Evolutionary conservation across 53 echinoderm and acorn worm species (phyloP), one percentile per base, ranked within the genome.

Genomic region (Patiria pectinifera): DNA sequence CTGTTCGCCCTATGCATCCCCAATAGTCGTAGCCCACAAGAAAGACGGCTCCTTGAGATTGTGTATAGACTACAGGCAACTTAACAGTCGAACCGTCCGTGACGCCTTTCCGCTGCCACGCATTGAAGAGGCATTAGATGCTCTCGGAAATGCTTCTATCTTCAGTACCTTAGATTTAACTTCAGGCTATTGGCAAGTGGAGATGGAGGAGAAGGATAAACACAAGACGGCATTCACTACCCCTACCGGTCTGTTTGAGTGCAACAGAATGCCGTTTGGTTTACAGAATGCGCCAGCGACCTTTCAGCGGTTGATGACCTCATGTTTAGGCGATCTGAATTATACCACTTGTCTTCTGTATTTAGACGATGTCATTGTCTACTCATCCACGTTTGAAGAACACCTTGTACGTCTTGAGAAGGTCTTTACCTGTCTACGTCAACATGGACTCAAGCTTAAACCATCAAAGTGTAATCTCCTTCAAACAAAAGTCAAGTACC

Each of bases 391-490:
- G 15, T 94, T 94, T 89, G 85, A 89, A 21, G 82, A 86, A 48
- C 81, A 84, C 21, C 53, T 96, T 6, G 35, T 69, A 21, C 84
- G 91, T 19, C 48, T 96, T 10, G 86, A 79, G 9, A 69, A 66
- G 26, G 94, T 96, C 0, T 89, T 93, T 18, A 3, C 71, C n/a
- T 47, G 93, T 21, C 47, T 93, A 2, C 58, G 89, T 45, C 80
- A 85, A 21, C 85, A 89, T 62, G 94, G 94, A 13, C 70, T 96
- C 49, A 96, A 96, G 45, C 35, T 96, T 8, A 96, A 94, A 80
- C 96, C 96, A 16, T 69, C 58, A 15, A 95, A 92, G 78, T 96
- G 96, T 75, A 83, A 91, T 35, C 78, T 96, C 14, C 92, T 96
- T 24, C 90, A 91, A n/a, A 82, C 85, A 43, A 66, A 93, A 48